Percentiles rank a stretch among this genome's conserved stretches.
These are phyloP conservation scores for Labroides dimidiatus DNA, from an alignment of 2,797 vertebrate species.

Conservation along the genomic window DNA sequence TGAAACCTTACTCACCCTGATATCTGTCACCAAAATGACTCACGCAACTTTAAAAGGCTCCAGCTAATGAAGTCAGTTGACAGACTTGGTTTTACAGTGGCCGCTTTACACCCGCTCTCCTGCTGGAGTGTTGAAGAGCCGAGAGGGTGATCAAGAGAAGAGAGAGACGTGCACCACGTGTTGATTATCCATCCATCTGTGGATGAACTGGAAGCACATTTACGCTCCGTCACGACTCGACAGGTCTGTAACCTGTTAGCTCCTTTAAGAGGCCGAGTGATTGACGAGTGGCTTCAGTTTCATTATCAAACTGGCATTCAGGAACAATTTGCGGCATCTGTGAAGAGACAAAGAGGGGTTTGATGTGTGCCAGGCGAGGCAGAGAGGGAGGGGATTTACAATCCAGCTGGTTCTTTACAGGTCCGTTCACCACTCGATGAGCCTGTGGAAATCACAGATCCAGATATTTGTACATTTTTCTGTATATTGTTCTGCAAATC, in stretches of 20 bases:
- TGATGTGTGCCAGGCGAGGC: slow-evolving; percentile 50
- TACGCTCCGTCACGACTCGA: slow-evolving; percentile 19
- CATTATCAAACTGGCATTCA: slow-evolving; percentile 66
- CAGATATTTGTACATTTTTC: slow-evolving; percentile 39
- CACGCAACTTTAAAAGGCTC: slow-evolving; percentile 19
- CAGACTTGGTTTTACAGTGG: slow-evolving; percentile 42
- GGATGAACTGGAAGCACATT: slow-evolving; percentile 25
- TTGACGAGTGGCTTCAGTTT: slow-evolving; percentile 49
- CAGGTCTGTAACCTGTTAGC: slow-evolving; percentile 45
- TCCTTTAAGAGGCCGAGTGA: slow-evolving; percentile 26
- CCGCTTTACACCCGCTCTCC: slow-evolving; percentile 11
- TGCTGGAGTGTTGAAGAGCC: slow-evolving; percentile 7
- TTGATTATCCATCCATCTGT: slow-evolving; percentile 25
- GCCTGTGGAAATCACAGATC: slow-evolving; percentile 20
- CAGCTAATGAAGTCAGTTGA: slow-evolving; percentile 57
- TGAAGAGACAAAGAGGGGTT: slow-evolving; percentile 56
- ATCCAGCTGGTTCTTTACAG: slow-evolving; percentile 33
- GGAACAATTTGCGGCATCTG: slow-evolving; percentile 70
- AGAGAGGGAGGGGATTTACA: slow-evolving; percentile 58
- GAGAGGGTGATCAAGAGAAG: slow-evolving; percentile 4
- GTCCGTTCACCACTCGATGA: slow-evolving; percentile 32
- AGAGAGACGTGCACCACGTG: slow-evolving; percentile 20
- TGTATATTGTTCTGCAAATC: slow-evolving; percentile 31
- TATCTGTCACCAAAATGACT: slow-evolving; percentile 37
- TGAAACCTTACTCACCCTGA: slow-evolving; percentile 29